phyloP scores from a whole-genome alignment of 2,888 invertebrate genomes.

The Mythimna lalbum region DNA sequence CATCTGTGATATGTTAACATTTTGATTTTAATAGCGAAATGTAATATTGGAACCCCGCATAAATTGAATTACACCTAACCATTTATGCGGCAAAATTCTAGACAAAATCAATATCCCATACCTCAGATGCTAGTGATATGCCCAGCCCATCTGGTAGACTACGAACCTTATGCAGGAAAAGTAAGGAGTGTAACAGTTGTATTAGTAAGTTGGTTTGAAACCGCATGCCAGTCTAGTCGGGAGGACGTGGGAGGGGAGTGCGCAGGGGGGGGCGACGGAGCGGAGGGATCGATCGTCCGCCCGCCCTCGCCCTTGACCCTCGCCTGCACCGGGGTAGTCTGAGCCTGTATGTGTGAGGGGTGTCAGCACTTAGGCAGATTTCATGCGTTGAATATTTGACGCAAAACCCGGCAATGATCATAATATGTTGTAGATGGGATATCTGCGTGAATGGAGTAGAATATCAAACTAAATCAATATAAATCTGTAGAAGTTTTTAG shows the following conservation, averaged over 20 bases:
- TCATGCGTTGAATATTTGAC: constrained; percentile 60
- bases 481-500: no score
- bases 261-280: constrained; percentile 44
- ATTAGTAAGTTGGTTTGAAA: constrained; percentile 30
- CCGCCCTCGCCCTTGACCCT: constrained; percentile 84
- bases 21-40: constrained; percentile 4
- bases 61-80: constrained; percentile 15
- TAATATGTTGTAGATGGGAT: constrained; percentile 14
- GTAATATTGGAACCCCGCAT: not conserved
- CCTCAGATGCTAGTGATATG: constrained; percentile 10
- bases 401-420: constrained; percentile 22
- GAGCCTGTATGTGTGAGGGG: constrained; percentile 52
- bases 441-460: constrained; percentile 16
- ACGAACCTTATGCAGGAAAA: constrained; percentile 17
- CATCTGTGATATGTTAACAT: not conserved
- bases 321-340: constrained; percentile 66
- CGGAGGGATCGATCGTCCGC: constrained; percentile 70
- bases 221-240: constrained; percentile 71
- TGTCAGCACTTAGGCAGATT: constrained; percentile 44
- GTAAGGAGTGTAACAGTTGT: constrained; percentile 33
- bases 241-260: constrained; percentile 59
- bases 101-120: constrained; percentile 39
- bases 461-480: no score
- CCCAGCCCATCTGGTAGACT: constrained; percentile 8
- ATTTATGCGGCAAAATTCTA: constrained; percentile 26